phyloP scores from a whole-genome alignment of 2,888 invertebrate species.

The Zhuqinia jingwanae region DNA sequence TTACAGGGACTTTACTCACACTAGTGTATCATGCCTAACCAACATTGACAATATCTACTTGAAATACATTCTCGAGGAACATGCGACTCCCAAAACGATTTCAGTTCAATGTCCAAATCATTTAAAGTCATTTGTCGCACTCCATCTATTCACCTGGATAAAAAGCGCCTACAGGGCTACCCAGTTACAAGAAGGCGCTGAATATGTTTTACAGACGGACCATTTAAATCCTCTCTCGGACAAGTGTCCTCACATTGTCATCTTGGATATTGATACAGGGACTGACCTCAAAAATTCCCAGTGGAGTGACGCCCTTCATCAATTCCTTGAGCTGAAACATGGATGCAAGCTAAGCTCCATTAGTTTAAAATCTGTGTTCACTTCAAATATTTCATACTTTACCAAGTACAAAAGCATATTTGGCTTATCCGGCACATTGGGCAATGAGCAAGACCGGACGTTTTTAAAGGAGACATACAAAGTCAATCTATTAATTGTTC shows the following conservation, averaged over 20 bases:
- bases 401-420: constrained; percentile 79
- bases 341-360: constrained; percentile 80
- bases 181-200: constrained; percentile 78
- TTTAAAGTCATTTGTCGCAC: constrained; percentile 78
- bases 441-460: constrained; percentile 80
- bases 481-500: constrained; percentile 80
- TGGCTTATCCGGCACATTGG: constrained; percentile 81
- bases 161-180: constrained; percentile 80
- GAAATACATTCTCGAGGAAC: no score
- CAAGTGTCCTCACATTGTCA: constrained; percentile 68
- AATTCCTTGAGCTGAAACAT: constrained; percentile 81
- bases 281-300: constrained; percentile 80
- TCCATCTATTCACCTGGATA: constrained; percentile 79
- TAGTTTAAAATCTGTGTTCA: constrained; percentile 80
- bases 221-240: background rate
- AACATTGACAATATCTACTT: no score
- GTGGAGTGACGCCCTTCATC: constrained; percentile 81
- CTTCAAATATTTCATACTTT: constrained; percentile 81
- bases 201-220: constrained; percentile 80
- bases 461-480: constrained; percentile 80
- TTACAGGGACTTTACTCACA: no score
- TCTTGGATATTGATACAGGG: constrained; percentile 80
- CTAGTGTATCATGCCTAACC: no score
- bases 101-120: no score
- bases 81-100: no score